These are phyloP conservation scores for Penaeus monodon DNA, from an alignment of 2,888 invertebrate species.

Conservation along the genomic window DNA sequence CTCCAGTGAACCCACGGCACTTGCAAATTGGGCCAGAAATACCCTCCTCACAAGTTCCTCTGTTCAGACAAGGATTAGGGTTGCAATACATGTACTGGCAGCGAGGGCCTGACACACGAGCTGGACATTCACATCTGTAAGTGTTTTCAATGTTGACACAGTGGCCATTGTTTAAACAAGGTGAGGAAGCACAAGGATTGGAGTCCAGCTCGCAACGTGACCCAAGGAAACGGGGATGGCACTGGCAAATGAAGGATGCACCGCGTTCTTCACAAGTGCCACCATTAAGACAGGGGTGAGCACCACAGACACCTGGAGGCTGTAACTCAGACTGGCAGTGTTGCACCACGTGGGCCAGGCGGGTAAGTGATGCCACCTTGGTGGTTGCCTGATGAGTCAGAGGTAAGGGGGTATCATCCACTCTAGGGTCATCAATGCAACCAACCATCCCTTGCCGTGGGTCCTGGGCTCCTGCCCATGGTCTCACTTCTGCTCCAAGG, in stretches of 20 bases:
- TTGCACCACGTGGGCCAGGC: slow-evolving; percentile 68
- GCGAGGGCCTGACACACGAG: slow-evolving; percentile 74
- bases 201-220: slow-evolving; percentile 87
- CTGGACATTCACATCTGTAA: slow-evolving; percentile 82
- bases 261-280: slow-evolving; percentile 76
- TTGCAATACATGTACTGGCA: slow-evolving; percentile 84
- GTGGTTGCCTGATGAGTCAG: slow-evolving; percentile 79
- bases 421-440: slow-evolving; percentile 88
- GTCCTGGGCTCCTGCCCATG: slow-evolving; percentile 63
- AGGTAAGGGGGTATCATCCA: slow-evolving; percentile 83
- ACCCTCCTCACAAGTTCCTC: slow-evolving; percentile 91
- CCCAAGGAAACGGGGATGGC: slow-evolving; percentile 83
- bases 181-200: slow-evolving; percentile 88
- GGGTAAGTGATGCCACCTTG: slow-evolving; percentile 68
- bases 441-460: slow-evolving; percentile 82
- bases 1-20: slow-evolving; percentile 84
- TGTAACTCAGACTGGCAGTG: slow-evolving; percentile 71
- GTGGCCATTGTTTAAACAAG: slow-evolving; percentile 84
- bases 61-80: slow-evolving; percentile 86
- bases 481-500: slow-evolving; percentile 83
- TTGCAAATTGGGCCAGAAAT: slow-evolving; percentile 84
- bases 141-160: slow-evolving; percentile 73
- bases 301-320: slow-evolving; percentile 80
- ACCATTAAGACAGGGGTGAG: slow-evolving; percentile 84
- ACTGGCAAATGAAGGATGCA: slow-evolving; percentile 85